phyloP scores from a whole-genome alignment of 2,888 invertebrate species.

The Onchidella celtica region DNA sequence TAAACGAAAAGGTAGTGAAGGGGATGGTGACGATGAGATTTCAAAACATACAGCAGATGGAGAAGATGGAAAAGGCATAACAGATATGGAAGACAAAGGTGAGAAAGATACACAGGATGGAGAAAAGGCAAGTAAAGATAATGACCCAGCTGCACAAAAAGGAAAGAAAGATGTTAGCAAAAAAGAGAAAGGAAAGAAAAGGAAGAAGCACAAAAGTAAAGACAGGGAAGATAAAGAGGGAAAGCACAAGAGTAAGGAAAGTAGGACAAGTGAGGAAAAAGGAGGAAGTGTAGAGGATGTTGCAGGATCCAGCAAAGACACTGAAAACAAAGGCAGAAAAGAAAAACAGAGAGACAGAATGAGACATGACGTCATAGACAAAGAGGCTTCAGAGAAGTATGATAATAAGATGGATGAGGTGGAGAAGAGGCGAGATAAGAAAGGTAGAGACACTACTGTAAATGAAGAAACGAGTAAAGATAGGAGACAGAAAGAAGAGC shows the following conservation, averaged over 20 bases:
- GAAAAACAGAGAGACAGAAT: background rate
- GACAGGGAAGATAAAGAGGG: background rate
- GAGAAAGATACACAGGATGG: background rate
- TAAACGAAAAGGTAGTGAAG: background rate
- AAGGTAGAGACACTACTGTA: background rate
- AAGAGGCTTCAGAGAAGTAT: no score
- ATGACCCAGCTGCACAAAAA: background rate
- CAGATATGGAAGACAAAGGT: background rate
- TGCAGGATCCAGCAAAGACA: background rate
- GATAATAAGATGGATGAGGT: background rate
- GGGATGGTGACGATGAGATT: background rate
- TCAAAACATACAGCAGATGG: background rate
- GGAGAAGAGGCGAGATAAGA: constrained; percentile 1
- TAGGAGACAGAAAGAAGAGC: background rate
- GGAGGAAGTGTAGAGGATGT: background rate
- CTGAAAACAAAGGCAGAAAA: background rate
- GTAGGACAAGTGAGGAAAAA: background rate
- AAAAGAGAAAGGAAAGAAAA: background rate
- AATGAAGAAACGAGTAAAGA: background rate
- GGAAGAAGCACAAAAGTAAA: background rate
- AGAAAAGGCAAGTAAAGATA: background rate
- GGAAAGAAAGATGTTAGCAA: background rate
- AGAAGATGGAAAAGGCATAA: background rate
- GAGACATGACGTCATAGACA: background rate
- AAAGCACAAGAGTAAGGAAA: background rate